Conservation (phyloP, 1,140 invertebrate genomes). For the Onthophagus taurus region DNA sequence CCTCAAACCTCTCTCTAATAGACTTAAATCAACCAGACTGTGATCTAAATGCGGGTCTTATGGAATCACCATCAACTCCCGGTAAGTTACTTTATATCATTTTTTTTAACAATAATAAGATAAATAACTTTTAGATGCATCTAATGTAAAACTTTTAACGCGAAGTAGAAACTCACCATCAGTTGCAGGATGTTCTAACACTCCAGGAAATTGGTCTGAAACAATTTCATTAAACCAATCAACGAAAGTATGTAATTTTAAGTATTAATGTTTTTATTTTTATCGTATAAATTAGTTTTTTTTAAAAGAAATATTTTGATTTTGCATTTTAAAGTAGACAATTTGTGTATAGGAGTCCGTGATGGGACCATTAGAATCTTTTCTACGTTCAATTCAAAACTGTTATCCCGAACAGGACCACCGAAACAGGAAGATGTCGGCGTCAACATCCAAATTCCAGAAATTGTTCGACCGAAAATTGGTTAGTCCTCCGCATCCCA, state of each 20-base stretch:
- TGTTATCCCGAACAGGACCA: conserved; percentile 34
- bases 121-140: background rate
- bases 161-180: background rate
- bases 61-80: background rate
- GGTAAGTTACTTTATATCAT: background rate
- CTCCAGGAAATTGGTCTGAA: conserved; percentile 14
- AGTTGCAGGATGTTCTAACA: background rate
- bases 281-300: background rate
- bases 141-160: background rate
- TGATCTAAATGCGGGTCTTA: background rate
- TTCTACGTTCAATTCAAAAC: conserved; percentile 31
- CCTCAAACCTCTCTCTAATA: conserved; percentile 5
- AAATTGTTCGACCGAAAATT: background rate
- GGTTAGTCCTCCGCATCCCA: background rate
- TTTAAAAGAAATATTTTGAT: background rate
- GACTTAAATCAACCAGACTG: conserved; percentile 14
- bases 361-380: conserved; percentile 29
- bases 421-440: conserved; percentile 15
- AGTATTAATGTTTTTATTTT: background rate
- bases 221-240: conserved; percentile 25
- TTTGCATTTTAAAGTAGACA: no score
- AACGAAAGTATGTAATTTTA: conserved; percentile 20
- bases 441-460: background rate
- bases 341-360: conserved; percentile 12
- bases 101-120: background rate